Conservation (phyloP, 2,888 invertebrate genomes). For the Drosophila niveifrons region DNA sequence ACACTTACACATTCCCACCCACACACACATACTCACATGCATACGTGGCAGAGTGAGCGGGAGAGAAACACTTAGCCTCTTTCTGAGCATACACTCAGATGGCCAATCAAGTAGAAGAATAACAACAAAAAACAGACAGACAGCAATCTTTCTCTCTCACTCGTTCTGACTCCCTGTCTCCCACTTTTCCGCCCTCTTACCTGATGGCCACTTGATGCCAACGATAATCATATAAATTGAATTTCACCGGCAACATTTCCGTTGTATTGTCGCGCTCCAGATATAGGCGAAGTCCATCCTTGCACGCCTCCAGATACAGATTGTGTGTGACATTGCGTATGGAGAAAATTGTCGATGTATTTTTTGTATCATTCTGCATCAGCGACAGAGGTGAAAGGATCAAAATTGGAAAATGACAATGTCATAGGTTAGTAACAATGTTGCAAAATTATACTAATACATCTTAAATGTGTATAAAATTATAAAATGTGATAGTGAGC, state of each 20-base stretch:
- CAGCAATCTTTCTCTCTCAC: slow-evolving; percentile 5
- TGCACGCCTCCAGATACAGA: slow-evolving; percentile 84
- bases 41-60: slow-evolving; percentile 9
- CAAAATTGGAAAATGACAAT: background rate
- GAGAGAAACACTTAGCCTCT: background rate
- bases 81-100: slow-evolving; percentile 39
- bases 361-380: slow-evolving; percentile 70
- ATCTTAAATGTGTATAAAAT: no score
- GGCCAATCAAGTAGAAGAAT: slow-evolving; percentile 50
- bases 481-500: no score
- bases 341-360: slow-evolving; percentile 83
- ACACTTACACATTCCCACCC: slow-evolving; percentile 2
- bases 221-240: slow-evolving; percentile 85
- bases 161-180: background rate
- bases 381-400: background rate
- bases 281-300: slow-evolving; percentile 84
- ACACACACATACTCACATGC: slow-evolving; percentile 11
- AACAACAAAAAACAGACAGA: slow-evolving; percentile 13
- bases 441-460: background rate
- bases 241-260: slow-evolving; percentile 85
- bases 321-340: slow-evolving; percentile 84
- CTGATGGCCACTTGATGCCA: slow-evolving; percentile 86
- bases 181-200: slow-evolving; percentile 73
- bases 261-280: slow-evolving; percentile 85
- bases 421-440: slow-evolving; percentile 2